Base-by-base conservation (phyloP, 2,888 invertebrate species). In the Apamea epomidion region DNA sequence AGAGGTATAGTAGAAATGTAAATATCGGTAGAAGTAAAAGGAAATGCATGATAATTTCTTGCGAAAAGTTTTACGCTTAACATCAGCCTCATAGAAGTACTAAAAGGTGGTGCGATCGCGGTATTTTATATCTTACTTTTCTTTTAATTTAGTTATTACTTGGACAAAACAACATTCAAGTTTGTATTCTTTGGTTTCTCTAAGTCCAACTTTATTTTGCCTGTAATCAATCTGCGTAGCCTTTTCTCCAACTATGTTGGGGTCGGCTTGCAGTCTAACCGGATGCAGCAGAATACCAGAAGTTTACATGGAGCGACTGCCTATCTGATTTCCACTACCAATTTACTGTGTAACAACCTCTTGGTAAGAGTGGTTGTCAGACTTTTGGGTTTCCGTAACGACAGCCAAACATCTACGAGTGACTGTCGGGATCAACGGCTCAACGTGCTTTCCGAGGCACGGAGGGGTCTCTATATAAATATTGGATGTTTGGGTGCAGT, bases 1-100 rank as follows among this genome's bases (percentile, higher is more conserved):
- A 18, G 1, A n/a, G 21, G 32, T 42, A n/a, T 42, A 48, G 75
- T 71, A 71, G 71, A 76, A 60, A 70, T 60, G 69, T 32, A 78
- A 65, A 70, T 25, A 62, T n/a, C 12, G 16, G 16, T 58, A 3
- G 25, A 16, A 21, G 37, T 25, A 76, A 51, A 62, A n/a, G 21
- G 32, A 4, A 18, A 18, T 58, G 25, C 25, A 37, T 54, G 71
- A 25, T 37, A n/a, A 32, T 51, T 29, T 70, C 18, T 42, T n/a
- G 68, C 42, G n/a, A n/a, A 18, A n/a, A 10, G n/a, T 68, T 16
- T 68, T 68, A 21, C 10, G 29, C 45, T 29, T 2, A 69, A 45
- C 29, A 70, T 14, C 21, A 29, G n/a, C 12, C 45, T 70, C 32
- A 65, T 2, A 29, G 21, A 29, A 48, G 25, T n/a, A 45, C n/a